Evolutionary conservation across 2,888 invertebrate species (phyloP).

Genomic region (Amiota communis): DNA sequence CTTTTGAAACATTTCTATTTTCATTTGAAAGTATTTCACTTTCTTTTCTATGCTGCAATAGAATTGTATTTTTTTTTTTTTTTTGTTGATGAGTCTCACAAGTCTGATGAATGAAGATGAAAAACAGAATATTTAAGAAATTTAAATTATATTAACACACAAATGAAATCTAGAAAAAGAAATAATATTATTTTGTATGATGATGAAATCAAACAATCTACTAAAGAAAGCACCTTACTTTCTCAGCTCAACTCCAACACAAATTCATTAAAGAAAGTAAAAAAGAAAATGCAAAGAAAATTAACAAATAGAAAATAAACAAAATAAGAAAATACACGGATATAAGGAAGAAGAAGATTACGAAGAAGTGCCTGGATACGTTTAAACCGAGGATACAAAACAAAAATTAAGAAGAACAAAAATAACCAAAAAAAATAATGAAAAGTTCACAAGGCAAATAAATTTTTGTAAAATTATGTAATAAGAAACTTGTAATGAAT

Average conservation of each 20-base stretch:
- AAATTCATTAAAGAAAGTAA: background rate
- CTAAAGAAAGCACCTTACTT: no score
- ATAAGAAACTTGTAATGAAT: slow-evolving; percentile 56
- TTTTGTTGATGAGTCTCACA: slow-evolving; percentile 62
- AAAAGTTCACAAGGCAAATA: slow-evolving; percentile 18
- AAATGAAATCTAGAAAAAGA: no score
- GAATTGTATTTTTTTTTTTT: background rate
- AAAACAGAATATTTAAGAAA: background rate
- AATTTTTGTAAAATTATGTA: slow-evolving; percentile 36
- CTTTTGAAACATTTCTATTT: slow-evolving; percentile 22
- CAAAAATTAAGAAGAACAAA: background rate
- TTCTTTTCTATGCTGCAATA: slow-evolving; percentile 10
- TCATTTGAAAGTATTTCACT: slow-evolving; percentile 35
- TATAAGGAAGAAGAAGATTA: no score
- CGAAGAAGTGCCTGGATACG: no score
- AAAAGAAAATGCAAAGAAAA: background rate
- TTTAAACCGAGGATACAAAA: background rate
- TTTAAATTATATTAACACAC: no score
- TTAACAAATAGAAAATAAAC: background rate
- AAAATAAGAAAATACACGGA: background rate
- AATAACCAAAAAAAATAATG: background rate
- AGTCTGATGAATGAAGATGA: slow-evolving; percentile 44
- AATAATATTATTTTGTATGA: no score
- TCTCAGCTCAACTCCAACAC: no score
- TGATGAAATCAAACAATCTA: no score